phyloP scores from a whole-genome alignment of 2,797 vertebrate species.

The Ctenopoma kingsleyae region DNA sequence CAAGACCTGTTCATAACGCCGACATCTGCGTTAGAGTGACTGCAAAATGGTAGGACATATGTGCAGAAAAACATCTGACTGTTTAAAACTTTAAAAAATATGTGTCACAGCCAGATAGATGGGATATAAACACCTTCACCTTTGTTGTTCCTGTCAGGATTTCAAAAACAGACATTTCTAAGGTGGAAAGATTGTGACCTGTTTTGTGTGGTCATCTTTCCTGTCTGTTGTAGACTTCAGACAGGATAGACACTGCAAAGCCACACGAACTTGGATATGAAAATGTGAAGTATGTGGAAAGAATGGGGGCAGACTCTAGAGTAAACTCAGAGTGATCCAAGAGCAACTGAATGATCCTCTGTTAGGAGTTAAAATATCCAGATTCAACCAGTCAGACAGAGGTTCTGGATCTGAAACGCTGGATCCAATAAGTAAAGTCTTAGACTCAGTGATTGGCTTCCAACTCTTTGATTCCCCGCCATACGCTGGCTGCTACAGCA shows the following conservation, averaged over 20 bases:
- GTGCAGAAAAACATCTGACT: neutral
- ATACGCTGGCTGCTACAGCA: conserved; percentile 43
- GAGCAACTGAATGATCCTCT: conserved; percentile 69
- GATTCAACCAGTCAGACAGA: conserved; percentile 55
- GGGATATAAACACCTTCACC: neutral
- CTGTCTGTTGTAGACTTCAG: conserved; percentile 34
- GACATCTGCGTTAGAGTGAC: conserved; percentile 3
- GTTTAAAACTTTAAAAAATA: neutral
- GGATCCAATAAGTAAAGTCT: conserved; percentile 26
- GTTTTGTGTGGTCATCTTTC: conserved; percentile 47
- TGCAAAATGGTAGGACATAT: neutral
- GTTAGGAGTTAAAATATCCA: conserved; percentile 54
- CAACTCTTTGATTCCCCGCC: conserved; percentile 33
- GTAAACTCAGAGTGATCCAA: conserved; percentile 77
- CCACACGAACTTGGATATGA: conserved; percentile 60
- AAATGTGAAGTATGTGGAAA: conserved; percentile 80
- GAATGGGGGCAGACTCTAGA: conserved; percentile 71
- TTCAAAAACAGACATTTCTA: conserved; percentile 2
- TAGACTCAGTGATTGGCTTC: conserved; percentile 24
- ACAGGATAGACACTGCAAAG: conserved; percentile 38
- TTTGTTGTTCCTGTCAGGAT: neutral
- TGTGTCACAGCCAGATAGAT: conserved; percentile 4
- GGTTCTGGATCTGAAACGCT: conserved; percentile 35
- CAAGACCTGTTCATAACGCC: conserved; percentile 22
- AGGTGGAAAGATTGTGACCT: conserved; percentile 40